phyloP scores from a whole-genome alignment of 2,888 invertebrate species.

The Masnerella sp. region DNA sequence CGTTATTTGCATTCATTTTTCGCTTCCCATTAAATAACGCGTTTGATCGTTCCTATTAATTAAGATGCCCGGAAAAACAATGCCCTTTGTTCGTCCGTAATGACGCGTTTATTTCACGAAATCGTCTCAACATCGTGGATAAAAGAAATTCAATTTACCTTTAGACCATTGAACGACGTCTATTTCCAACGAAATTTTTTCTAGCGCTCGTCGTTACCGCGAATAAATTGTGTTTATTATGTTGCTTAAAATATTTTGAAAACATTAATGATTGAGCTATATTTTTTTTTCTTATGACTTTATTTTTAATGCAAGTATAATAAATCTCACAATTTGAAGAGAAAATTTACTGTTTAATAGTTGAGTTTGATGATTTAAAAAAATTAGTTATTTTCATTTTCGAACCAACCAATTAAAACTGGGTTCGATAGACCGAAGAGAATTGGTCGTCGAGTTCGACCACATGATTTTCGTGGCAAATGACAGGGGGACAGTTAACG shows the following conservation, averaged over 20 bases:
- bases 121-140: constrained; percentile 21
- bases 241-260: no score
- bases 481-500: constrained; percentile 35
- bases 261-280: no score
- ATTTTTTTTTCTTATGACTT: no score
- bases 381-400: no score
- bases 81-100: constrained; percentile 26
- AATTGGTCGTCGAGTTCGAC: constrained; percentile 37
- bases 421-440: no score
- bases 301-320: no score
- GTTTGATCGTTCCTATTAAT: constrained; percentile 34
- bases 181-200: constrained; percentile 9
- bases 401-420: no score
- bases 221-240: not conserved
- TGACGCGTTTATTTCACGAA: constrained; percentile 24
- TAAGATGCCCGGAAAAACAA: constrained; percentile 40
- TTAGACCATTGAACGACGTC: constrained; percentile 4
- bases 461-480: constrained; percentile 38
- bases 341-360: no score
- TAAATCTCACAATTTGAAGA: no score
- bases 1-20: constrained; percentile 44
- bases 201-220: not conserved
- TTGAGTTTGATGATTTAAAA: no score
- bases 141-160: constrained; percentile 33
- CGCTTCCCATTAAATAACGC: constrained; percentile 20